These are phyloP conservation scores for Stenichneumon culpator DNA, from an alignment of 2,888 invertebrate species.

Conservation along the genomic window DNA sequence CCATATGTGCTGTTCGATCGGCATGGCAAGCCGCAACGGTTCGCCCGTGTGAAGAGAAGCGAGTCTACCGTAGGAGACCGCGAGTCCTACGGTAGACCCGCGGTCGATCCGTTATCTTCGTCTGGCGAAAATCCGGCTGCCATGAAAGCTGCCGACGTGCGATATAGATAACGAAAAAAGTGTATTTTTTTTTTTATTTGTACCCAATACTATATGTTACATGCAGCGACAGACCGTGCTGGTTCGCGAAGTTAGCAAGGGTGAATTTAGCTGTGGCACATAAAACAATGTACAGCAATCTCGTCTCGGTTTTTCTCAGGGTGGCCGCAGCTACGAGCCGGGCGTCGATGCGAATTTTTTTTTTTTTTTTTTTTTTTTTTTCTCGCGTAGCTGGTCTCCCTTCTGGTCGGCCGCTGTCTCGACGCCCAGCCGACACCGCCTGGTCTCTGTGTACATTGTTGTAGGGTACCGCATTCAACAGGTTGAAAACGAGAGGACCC, in stretches of 20 bases:
- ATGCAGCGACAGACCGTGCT: not conserved
- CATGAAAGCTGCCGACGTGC: too few relatives aligned
- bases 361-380: conserved; percentile 40
- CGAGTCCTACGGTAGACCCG: too few relatives aligned
- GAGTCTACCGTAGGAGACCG: too few relatives aligned
- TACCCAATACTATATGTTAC: not conserved
- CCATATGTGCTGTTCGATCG: conserved; percentile 2
- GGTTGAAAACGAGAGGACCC: conserved; percentile 62
- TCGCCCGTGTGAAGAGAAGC: not conserved
- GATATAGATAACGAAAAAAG: not conserved
- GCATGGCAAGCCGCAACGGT: not conserved
- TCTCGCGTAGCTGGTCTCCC: not conserved
- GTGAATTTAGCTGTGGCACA: not conserved
- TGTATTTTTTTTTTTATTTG: not conserved
- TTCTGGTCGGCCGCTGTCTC: conserved; percentile 27
- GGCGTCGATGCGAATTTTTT: conserved; percentile 49
- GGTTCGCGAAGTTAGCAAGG: too few relatives aligned
- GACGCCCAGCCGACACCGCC: conserved; percentile 35
- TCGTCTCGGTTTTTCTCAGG: not conserved
- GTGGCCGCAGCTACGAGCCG: not conserved
- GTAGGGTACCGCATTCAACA: conserved; percentile 67
- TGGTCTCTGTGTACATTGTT: conserved; percentile 53
- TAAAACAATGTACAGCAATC: not conserved
- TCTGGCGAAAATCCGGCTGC: too few relatives aligned
- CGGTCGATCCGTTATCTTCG: too few relatives aligned